Base-by-base conservation (phyloP, 2,888 invertebrate genomes). In the Andrena haemorrhoa region DNA sequence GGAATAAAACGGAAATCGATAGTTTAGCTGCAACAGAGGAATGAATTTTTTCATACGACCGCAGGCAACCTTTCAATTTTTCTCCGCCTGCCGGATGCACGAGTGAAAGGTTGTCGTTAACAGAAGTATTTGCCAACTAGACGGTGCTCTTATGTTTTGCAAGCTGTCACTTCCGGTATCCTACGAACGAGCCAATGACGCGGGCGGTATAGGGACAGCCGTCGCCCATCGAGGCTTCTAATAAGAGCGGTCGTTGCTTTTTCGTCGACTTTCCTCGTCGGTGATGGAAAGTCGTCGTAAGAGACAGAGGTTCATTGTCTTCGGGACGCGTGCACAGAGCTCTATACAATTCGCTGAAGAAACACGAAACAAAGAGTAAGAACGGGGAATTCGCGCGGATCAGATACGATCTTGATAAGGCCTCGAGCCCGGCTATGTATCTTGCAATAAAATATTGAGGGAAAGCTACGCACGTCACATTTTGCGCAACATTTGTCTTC, bases 101-200 rank as follows among this genome's bases (percentile, higher is more conserved):
- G 31, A 69, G 85, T 71, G 88, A 88, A 88, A 78, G 85, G 88
- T 76, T 66, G 71, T 79, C 63, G 69, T 88, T 83, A 72, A 20
- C 56, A 75, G 71, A 58, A 65, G 65, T 72, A 53, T 77, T 77
- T 66, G 58, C 71, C 56, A 68, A 61, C 31, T 53, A 65, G 64
- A 65, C 75, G n/a, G 68, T 20, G 64, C 23, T 65, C 71, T 51
- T 75, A 41, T 20, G 64, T 68, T 68, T 49, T 16, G 73, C 49
- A 72, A 83, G 31, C 49, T 29, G 66, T 1, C 5, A 72, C 75
- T 88, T 88, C 88, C 88, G 89, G 81, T 83, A 77, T 80, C 74
- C 79, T 64, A 61, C 60, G 68, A 72, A 78, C 51, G 71, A 69
- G 56, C 29, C 72, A 77, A 71, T 71, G 41, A 26, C 70, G 53